Evolutionary conservation across 2,888 invertebrate genomes (phyloP).

Genomic region (Microctonus brassicae): DNA sequence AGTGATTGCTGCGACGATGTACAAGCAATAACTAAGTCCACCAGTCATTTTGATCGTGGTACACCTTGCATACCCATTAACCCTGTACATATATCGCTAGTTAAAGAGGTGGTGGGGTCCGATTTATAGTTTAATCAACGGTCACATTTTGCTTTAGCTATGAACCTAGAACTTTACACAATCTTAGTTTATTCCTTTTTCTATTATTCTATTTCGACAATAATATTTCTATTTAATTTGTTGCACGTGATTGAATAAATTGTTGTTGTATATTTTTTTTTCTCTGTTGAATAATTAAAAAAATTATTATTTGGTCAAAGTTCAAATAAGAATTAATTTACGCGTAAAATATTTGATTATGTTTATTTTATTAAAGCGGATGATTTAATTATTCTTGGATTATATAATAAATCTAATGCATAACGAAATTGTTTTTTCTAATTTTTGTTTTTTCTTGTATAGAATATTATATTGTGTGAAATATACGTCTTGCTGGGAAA

Average conservation of each 20-base stretch:
- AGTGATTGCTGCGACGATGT: slow-evolving; percentile 41
- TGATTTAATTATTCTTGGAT: background rate
- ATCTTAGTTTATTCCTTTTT: background rate
- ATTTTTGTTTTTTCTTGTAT: too few species aligned
- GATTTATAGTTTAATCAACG: slow-evolving; percentile 41
- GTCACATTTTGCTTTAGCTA: slow-evolving; percentile 19
- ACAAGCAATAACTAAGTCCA: slow-evolving; percentile 49
- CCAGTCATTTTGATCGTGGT: slow-evolving; percentile 50
- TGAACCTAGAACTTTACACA: slow-evolving; percentile 22
- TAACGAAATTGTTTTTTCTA: background rate
- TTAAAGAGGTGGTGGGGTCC: slow-evolving; percentile 36
- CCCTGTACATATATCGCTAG: slow-evolving; percentile 45
- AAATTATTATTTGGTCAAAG: background rate
- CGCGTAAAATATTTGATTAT: background rate
- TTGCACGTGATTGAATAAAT: background rate
- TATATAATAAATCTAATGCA: background rate
- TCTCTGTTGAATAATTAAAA: background rate
- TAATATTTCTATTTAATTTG: background rate
- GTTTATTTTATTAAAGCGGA: background rate
- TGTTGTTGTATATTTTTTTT: background rate
- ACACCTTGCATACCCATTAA: slow-evolving; percentile 48
- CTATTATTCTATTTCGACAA: background rate
- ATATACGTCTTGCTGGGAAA: background rate
- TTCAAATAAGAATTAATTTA: too few species aligned
- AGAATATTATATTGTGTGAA: background rate